Conservation (phyloP, 2,113 vertebrate genomes). For the Porphyrio hochstetteri region DNA sequence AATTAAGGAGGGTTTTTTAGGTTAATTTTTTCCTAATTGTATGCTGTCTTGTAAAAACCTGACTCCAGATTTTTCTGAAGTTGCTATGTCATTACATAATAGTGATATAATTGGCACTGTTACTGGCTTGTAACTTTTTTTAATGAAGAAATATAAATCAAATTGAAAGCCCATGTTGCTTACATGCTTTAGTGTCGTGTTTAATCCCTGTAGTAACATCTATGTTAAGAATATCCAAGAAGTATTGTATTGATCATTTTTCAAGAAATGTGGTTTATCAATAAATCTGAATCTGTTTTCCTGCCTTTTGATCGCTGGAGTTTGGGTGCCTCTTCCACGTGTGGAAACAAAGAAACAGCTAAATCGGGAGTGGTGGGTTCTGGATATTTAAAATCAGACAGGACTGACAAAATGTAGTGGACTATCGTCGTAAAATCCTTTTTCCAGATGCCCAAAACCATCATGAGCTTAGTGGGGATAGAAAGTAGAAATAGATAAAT, state of each 20-base stretch:
- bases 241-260: not conserved
- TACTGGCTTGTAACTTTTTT: not conserved
- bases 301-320: not conserved
- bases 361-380: not conserved
- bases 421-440: not conserved
- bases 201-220: not conserved
- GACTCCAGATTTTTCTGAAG: not conserved
- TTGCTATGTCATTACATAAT: not conserved
- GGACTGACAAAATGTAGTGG: not conserved
- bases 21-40: not conserved
- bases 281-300: not conserved
- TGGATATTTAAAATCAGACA: not conserved
- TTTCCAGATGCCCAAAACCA: not conserved
- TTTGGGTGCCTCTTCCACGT: not conserved
- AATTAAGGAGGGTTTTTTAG: not conserved
- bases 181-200: not conserved
- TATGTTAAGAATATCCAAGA: not conserved
- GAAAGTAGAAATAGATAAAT: constrained; percentile 35
- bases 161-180: not conserved
- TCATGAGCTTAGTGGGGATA: not conserved
- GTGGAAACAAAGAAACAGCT: not conserved
- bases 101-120: not conserved
- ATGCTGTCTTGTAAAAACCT: not conserved
- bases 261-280: not conserved
- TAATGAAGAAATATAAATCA: not conserved